These are phyloP conservation scores for Eufriesea mexicana DNA, from an alignment of 1,140 invertebrate species.

Conservation along the genomic window DNA sequence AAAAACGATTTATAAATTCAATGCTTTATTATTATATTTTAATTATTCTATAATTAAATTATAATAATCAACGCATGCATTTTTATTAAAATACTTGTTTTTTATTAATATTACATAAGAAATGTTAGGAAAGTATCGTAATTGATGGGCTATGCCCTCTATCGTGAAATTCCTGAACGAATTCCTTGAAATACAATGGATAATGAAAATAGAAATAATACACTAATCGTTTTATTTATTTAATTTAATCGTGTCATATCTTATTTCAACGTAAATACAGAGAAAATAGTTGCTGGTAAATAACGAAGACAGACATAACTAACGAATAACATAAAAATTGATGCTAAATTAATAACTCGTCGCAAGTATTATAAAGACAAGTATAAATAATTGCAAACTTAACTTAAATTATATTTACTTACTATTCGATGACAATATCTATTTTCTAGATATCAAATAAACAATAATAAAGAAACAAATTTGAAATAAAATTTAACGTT, in stretches of 20 bases:
- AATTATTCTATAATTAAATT: not conserved
- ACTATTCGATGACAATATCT: too few relatives aligned
- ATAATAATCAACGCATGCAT: not conserved
- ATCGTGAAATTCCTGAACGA: not conserved
- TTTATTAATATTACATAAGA: not conserved
- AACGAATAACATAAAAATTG: too few relatives aligned
- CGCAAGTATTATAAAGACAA: not conserved
- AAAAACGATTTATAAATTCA: not conserved
- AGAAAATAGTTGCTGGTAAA: not conserved
- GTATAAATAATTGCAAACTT: too few relatives aligned
- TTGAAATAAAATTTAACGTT: too few relatives aligned
- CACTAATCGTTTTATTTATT: not conserved
- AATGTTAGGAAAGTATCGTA: too few relatives aligned
- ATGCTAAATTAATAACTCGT: not conserved
- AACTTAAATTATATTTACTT: too few relatives aligned
- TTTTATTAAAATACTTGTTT: not conserved
- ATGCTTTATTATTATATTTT: not conserved
- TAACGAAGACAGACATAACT: too few relatives aligned
- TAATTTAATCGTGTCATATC: not conserved
- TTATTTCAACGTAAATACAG: not conserved
- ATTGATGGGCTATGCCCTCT: conserved; percentile 11
- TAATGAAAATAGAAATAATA: not conserved
- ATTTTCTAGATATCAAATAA: too few relatives aligned
- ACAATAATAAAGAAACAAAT: too few relatives aligned
- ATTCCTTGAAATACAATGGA: not conserved